Conservation (phyloP, 2,113 vertebrate genomes). For the Cyanoramphus novaezelandiae region DNA sequence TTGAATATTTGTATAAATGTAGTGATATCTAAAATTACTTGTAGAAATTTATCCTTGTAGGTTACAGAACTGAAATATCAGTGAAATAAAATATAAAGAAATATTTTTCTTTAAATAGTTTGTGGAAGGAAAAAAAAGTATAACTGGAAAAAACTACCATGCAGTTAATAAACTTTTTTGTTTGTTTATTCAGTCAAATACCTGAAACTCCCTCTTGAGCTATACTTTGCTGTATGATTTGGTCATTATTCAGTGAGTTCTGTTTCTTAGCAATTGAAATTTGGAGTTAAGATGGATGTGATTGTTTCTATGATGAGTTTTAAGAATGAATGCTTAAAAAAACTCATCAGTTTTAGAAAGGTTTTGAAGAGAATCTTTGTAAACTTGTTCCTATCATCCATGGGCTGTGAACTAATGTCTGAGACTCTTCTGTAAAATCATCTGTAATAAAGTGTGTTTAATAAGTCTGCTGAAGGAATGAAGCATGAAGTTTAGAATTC, state of each 20-base stretch:
- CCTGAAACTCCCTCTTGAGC: not conserved
- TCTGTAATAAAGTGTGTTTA: not conserved
- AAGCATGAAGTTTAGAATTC: not conserved
- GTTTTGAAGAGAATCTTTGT: not conserved
- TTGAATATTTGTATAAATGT: not conserved
- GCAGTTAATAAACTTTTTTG: not conserved
- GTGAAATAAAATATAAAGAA: not conserved
- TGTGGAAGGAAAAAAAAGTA: not conserved
- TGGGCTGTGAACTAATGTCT: not conserved
- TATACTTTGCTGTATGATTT: not conserved
- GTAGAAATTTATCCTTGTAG: not conserved
- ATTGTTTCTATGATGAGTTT: not conserved
- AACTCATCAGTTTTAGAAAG: rapidly evolving
- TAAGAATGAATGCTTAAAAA: not conserved
- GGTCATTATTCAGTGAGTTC: not conserved
- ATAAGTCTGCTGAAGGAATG: not conserved
- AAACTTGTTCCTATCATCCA: not conserved
- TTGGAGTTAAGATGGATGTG: not conserved
- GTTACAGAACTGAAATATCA: not conserved
- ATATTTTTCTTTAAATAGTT: not conserved
- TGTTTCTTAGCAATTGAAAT: not conserved
- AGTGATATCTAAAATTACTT: not conserved
- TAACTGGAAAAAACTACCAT: not conserved
- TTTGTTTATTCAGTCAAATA: not conserved
- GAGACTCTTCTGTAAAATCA: not conserved